phyloP scores from a whole-genome alignment of 2,888 invertebrate genomes.

The Troides oblongomaculatus region DNA sequence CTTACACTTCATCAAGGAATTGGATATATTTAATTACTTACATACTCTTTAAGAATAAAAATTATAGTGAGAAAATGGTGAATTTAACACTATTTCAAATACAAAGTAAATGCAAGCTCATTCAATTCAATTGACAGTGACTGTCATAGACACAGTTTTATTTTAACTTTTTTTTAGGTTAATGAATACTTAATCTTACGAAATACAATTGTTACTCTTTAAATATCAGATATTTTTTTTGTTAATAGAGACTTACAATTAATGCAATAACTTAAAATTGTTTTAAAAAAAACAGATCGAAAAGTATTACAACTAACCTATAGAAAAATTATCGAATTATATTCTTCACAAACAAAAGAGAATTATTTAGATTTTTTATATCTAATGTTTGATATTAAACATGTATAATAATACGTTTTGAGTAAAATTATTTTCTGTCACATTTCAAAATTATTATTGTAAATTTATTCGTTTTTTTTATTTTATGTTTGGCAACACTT shows the following conservation, averaged over 20 bases:
- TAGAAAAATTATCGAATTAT: neutral
- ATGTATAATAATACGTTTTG: neutral
- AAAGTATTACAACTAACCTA: neutral
- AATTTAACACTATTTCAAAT: constrained; percentile 9
- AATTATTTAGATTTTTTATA: neutral
- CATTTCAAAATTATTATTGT: too few species aligned
- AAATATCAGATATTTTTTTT: too few species aligned
- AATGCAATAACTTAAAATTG: too few species aligned
- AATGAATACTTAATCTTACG: neutral
- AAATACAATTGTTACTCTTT: neutral
- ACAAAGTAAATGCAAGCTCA: constrained; percentile 28
- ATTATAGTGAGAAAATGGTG: neutral
- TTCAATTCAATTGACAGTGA: constrained; percentile 22
- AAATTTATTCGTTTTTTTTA: neutral
- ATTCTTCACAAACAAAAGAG: neutral
- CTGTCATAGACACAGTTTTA: neutral
- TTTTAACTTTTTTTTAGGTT: neutral
- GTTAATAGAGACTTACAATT: too few species aligned
- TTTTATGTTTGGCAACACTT: neutral
- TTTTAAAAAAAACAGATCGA: neutral
- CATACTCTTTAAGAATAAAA: constrained; percentile 8
- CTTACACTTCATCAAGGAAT: too few species aligned
- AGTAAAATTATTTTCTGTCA: too few species aligned
- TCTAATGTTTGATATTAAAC: neutral
- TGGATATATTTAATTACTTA: neutral